Conservation (phyloP, 2,888 invertebrate species). For the Chalcis sispes region DNA sequence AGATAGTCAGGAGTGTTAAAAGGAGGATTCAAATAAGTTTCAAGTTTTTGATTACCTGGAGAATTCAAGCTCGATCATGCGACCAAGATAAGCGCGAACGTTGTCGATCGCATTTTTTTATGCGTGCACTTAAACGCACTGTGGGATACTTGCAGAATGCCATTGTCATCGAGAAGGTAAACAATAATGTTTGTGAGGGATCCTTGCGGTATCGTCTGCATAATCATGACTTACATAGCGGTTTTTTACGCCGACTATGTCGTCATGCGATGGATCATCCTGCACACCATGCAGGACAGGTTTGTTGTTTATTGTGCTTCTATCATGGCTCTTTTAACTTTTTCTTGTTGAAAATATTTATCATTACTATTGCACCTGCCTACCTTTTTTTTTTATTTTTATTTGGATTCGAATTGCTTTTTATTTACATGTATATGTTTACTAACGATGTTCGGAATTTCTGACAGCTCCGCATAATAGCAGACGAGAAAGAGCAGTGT, state of each 20-base stretch:
- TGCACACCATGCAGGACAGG: constrained; percentile 89
- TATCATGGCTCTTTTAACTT: too few relatives aligned
- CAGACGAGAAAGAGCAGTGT: constrained; percentile 23
- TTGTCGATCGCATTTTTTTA: too few relatives aligned
- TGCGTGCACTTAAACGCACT: neutral
- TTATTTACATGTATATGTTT: neutral
- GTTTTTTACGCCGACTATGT: constrained; percentile 93
- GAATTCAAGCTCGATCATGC: neutral
- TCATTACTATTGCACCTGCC: neutral
- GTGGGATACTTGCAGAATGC: constrained; percentile 21
- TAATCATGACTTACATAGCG: constrained; percentile 87
- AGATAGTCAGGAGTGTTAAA: too few relatives aligned
- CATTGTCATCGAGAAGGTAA: constrained; percentile 14
- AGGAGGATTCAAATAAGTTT: too few relatives aligned
- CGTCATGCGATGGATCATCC: constrained; percentile 88
- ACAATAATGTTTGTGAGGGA: constrained; percentile 84
- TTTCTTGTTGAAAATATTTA: too few relatives aligned
- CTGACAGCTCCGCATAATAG: constrained; percentile 5
- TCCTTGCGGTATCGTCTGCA: constrained; percentile 90
- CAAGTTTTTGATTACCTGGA: too few relatives aligned
- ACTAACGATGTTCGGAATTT: neutral
- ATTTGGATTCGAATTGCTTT: neutral
- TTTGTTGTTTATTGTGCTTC: constrained; percentile 76
- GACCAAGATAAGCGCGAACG: neutral
- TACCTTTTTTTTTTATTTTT: neutral